Percentiles rank a stretch among this genome's conserved stretches.
phyloP scores from a whole-genome alignment of 1,140 invertebrate genomes.

The Lanistes nyassanus region DNA sequence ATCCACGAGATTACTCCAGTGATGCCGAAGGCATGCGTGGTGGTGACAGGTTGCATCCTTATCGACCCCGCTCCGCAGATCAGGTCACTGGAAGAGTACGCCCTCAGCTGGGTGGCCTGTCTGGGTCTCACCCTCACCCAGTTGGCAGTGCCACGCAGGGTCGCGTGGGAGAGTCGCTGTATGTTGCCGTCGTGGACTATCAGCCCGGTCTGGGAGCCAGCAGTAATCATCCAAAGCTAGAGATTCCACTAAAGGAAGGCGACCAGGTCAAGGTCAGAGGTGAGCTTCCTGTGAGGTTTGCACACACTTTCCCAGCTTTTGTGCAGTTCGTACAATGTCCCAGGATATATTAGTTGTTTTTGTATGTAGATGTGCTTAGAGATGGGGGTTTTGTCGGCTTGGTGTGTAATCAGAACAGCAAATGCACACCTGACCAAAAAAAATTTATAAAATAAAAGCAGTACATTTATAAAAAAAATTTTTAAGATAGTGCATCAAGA shows the following conservation, averaged over 20 bases:
- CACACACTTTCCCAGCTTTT: too few relatives aligned
- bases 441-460: too few relatives aligned
- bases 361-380: too few relatives aligned
- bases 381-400: too few relatives aligned
- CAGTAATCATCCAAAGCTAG: constrained; percentile 46
- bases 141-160: constrained; percentile 18
- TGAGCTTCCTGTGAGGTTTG: constrained; percentile 30
- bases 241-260: constrained; percentile 52
- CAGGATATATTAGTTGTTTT: too few relatives aligned
- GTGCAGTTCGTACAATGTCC: too few relatives aligned
- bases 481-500: too few relatives aligned
- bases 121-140: background rate
- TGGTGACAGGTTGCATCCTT: background rate
- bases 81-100: background rate
- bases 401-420: too few relatives aligned
- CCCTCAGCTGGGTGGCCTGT: constrained; percentile 18
- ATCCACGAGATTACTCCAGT: constrained; percentile 28
- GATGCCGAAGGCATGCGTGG: constrained; percentile 30
- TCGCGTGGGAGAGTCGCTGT: constrained; percentile 23
- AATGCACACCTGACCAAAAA: too few relatives aligned
- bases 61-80: constrained; percentile 22
- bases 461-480: too few relatives aligned
- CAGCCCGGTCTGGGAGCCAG: constrained; percentile 49
- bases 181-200: constrained; percentile 52
- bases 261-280: constrained; percentile 52